These are phyloP conservation scores for Lasius fuliginosus DNA, from an alignment of 2,888 invertebrate genomes.

Conservation along the genomic window DNA sequence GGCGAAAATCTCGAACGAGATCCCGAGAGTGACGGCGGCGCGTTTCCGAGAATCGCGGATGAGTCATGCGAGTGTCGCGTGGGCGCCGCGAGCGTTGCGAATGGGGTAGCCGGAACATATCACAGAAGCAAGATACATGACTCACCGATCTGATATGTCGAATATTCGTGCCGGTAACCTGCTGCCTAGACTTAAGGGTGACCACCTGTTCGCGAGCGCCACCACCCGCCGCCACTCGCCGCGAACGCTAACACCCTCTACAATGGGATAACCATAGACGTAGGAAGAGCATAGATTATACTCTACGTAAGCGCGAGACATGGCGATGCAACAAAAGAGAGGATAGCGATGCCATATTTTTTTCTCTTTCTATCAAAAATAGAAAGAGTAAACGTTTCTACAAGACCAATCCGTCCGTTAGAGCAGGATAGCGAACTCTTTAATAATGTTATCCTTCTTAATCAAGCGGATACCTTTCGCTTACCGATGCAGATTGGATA, in stretches of 20 bases:
- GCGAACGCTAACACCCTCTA: background rate
- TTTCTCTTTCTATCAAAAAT: background rate
- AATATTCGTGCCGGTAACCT: constrained; percentile 76
- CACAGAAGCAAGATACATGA: constrained; percentile 76
- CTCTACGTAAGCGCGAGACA: background rate
- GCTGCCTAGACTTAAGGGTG: constrained; percentile 59
- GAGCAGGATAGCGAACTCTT: background rate
- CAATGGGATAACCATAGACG: background rate
- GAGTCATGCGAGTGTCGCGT: constrained; percentile 76
- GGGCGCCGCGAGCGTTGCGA: constrained; percentile 72
- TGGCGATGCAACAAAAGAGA: no score
- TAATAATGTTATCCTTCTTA: background rate
- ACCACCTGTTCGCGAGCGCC: constrained; percentile 35
- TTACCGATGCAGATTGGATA: background rate
- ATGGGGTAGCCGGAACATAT: constrained; percentile 78
- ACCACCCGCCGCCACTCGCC: no score
- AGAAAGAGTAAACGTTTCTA: background rate
- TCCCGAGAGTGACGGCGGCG: constrained; percentile 37
- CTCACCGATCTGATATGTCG: constrained; percentile 80
- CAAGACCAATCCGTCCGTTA: background rate
- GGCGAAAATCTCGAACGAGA: constrained; percentile 72
- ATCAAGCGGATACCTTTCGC: no score
- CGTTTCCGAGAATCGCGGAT: constrained; percentile 75
- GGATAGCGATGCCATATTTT: background rate
- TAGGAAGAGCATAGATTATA: background rate